Conservation (phyloP, 1,140 invertebrate species). For the Galleria mellonella region DNA sequence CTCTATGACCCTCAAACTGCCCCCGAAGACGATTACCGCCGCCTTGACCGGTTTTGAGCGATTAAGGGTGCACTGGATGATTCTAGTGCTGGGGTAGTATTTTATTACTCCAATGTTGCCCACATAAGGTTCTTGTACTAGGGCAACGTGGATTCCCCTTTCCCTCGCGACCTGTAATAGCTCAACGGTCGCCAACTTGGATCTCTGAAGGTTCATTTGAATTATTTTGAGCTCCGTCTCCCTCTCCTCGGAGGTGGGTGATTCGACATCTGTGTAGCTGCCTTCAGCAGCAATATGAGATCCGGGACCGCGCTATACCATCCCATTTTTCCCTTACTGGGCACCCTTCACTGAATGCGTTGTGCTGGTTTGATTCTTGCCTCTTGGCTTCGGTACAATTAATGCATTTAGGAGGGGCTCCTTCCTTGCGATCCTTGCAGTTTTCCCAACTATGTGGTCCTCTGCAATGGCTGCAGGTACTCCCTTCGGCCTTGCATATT, state of each 20-base stretch:
- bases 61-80: conserved; percentile 22
- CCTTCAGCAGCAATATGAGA: conserved; percentile 1
- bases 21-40: conserved; percentile 12
- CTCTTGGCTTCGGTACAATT: not conserved
- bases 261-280: no score
- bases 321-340: not conserved
- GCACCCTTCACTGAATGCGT: not conserved
- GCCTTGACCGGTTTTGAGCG: conserved; percentile 21
- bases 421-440: not conserved
- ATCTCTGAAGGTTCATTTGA: conserved; percentile 20
- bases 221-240: conserved; percentile 9
- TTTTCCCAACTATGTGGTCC: not conserved
- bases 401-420: not conserved
- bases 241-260: no score
- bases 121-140: conserved; percentile 27
- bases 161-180: conserved; percentile 5
- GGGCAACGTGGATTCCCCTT: conserved; percentile 4
- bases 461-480: not conserved
- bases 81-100: conserved; percentile 11
- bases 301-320: not conserved
- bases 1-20: conserved; percentile 17
- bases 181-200: conserved; percentile 16
- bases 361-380: not conserved
- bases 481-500: not conserved
- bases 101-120: conserved; percentile 8